Conservation (phyloP, 2,113 vertebrate species). For the Gorsachius goisagi region DNA sequence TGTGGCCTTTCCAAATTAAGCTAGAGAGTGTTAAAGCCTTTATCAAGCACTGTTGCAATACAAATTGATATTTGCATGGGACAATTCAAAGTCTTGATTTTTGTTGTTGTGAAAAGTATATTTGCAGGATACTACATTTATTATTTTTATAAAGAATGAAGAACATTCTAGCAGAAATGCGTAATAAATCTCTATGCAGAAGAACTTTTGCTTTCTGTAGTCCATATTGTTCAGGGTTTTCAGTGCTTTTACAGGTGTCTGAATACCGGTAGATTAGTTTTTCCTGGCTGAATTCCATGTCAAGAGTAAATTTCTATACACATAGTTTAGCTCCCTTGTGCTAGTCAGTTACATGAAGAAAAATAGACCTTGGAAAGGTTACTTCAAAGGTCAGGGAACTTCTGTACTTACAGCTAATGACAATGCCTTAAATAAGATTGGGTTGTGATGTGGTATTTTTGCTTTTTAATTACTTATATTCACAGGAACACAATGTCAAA, state of each 20-base stretch:
- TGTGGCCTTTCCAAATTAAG: neutral
- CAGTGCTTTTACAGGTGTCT: conserved; percentile 64
- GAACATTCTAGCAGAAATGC: neutral
- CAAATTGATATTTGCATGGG: neutral
- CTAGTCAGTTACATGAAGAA: conserved; percentile 40
- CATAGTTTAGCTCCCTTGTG: conserved; percentile 46
- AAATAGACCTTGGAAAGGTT: conserved; percentile 39
- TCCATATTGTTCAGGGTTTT: conserved; percentile 1
- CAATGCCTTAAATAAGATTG: neutral
- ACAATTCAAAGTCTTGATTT: neutral
- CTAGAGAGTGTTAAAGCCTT: neutral
- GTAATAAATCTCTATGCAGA: neutral
- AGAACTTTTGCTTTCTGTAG: neutral
- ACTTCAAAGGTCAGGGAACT: conserved; percentile 19
- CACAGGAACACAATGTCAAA: neutral
- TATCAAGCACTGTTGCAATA: neutral
- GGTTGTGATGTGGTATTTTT: neutral
- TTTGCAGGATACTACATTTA: neutral
- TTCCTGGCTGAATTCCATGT: conserved; percentile 56
- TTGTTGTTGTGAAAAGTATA: neutral
- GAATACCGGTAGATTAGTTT: conserved; percentile 38
- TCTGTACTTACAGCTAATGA: conserved; percentile 16
- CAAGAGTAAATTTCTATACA: conserved; percentile 42
- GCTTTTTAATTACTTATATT: neutral
- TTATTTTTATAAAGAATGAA: neutral